Conservation (phyloP, 35 echinoderm and acorn worm species). For the Chiridota heheva region DNA sequence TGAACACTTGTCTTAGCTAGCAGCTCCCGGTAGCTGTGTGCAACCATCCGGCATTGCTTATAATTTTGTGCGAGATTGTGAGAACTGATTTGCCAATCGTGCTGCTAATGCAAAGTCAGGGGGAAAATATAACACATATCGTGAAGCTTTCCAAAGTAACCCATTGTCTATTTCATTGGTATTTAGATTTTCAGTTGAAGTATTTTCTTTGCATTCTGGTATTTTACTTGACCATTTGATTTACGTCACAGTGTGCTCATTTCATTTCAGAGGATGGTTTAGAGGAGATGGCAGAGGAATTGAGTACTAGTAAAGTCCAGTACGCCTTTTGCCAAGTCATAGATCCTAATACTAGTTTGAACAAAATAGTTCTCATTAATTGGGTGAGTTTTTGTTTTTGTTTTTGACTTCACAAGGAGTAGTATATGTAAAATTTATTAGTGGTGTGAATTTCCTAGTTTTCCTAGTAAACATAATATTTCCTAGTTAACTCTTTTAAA, state of each 20-base stretch:
- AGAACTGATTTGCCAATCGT: background rate
- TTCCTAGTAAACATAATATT: too few relatives aligned
- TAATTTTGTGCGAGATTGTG: too few relatives aligned
- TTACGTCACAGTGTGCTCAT: background rate
- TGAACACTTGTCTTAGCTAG: too few relatives aligned
- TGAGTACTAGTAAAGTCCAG: slow-evolving; percentile 80
- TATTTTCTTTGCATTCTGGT: background rate
- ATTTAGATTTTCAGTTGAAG: background rate
- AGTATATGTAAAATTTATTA: too few relatives aligned
- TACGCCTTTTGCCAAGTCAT: slow-evolving; percentile 81
- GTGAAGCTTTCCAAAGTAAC: too few relatives aligned
- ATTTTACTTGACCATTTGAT: background rate
- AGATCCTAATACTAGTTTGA: slow-evolving; percentile 88
- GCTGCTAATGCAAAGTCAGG: background rate
- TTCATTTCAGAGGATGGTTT: slow-evolving; percentile 72
- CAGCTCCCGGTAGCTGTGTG: too few relatives aligned
- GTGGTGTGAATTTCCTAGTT: too few relatives aligned
- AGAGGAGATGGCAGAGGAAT: slow-evolving; percentile 80
- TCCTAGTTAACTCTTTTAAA: too few relatives aligned
- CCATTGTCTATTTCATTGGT: background rate
- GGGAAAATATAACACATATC: background rate
- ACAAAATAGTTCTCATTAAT: slow-evolving; percentile 93
- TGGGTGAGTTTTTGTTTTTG: slow-evolving; percentile 66
- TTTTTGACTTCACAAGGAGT: background rate
- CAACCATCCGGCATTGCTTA: too few relatives aligned